phyloP scores from a whole-genome alignment of 2,888 invertebrate genomes.

The Erebia epiphron region DNA sequence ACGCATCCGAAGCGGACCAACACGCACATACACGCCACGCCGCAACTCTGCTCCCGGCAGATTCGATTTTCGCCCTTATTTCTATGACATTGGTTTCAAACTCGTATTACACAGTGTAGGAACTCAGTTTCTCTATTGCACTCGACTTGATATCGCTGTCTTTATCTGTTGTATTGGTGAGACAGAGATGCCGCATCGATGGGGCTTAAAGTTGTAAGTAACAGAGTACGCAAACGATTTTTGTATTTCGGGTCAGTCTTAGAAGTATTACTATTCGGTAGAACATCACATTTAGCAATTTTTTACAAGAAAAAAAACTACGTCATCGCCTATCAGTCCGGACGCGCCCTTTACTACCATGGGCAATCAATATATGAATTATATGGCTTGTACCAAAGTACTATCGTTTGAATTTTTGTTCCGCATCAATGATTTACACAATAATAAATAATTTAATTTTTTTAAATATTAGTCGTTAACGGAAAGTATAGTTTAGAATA shows the following conservation, averaged over 20 bases:
- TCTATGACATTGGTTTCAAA: constrained; percentile 35
- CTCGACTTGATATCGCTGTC: constrained; percentile 33
- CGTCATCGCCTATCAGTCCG: not conserved
- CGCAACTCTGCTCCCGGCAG: constrained; percentile 21
- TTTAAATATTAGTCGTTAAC: not conserved
- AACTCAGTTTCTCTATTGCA: constrained; percentile 44
- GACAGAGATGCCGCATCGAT: constrained; percentile 19
- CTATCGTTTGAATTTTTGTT: not conserved
- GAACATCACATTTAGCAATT: constrained; percentile 1
- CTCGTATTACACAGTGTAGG: constrained; percentile 39
- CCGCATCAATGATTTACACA: constrained; percentile 3
- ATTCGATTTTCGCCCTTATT: constrained; percentile 25
- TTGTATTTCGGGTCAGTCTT: constrained; percentile 14
- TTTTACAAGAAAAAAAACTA: constrained; percentile 1
- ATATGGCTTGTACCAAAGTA: constrained; percentile 2
- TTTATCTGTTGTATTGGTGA: constrained; percentile 27
- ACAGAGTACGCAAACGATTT: constrained; percentile 17
- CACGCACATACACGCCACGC: constrained; percentile 19
- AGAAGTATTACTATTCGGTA: not conserved
- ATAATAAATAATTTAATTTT: constrained; percentile 8
- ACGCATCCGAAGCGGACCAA: not conserved
- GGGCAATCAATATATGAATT: not conserved
- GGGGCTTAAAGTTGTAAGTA: constrained; percentile 9
- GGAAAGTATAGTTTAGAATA: not conserved
- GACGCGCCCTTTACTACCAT: constrained; percentile 9